Conservation (phyloP, 2,888 invertebrate species). For the Cosmopolites sordidus region DNA sequence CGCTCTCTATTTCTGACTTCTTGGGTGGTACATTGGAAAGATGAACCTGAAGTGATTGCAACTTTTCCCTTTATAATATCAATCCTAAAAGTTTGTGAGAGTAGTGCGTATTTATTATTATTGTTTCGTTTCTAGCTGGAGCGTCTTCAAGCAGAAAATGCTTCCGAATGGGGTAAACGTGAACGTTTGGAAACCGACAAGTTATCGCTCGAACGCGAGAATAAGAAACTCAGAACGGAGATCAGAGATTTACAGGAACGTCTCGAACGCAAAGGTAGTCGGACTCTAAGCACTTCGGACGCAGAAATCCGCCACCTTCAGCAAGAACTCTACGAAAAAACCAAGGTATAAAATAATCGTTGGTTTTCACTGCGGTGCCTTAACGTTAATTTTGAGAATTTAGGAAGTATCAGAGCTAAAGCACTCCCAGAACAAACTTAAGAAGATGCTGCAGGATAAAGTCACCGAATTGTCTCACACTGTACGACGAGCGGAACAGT, state of each 20-base stretch:
- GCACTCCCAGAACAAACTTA: conserved; percentile 68
- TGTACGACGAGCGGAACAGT: conserved; percentile 71
- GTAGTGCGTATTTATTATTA: too few relatives aligned
- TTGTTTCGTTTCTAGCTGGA: conserved; percentile 60
- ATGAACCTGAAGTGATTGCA: too few relatives aligned
- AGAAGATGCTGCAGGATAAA: conserved; percentile 68
- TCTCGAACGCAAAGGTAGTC: conserved; percentile 57
- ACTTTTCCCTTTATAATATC: too few relatives aligned
- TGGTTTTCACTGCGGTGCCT: not conserved
- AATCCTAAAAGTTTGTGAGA: too few relatives aligned
- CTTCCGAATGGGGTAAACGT: conserved; percentile 88
- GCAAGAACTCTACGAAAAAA: conserved; percentile 62
- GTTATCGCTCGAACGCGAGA: conserved; percentile 79
- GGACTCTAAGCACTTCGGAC: conserved; percentile 62
- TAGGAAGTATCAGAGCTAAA: conserved; percentile 69
- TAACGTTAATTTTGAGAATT: conserved; percentile 22
- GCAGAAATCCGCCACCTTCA: conserved; percentile 61
- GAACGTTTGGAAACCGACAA: conserved; percentile 89
- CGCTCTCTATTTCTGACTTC: too few relatives aligned
- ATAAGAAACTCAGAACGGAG: conserved; percentile 72
- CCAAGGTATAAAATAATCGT: conserved; percentile 50
- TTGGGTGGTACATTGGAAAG: too few relatives aligned
- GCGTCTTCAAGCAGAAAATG: conserved; percentile 85
- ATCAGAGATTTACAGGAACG: conserved; percentile 68
- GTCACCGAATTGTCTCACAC: conserved; percentile 74